Conservation (phyloP, 2,113 vertebrate species). For the Bothrops jararaca region DNA sequence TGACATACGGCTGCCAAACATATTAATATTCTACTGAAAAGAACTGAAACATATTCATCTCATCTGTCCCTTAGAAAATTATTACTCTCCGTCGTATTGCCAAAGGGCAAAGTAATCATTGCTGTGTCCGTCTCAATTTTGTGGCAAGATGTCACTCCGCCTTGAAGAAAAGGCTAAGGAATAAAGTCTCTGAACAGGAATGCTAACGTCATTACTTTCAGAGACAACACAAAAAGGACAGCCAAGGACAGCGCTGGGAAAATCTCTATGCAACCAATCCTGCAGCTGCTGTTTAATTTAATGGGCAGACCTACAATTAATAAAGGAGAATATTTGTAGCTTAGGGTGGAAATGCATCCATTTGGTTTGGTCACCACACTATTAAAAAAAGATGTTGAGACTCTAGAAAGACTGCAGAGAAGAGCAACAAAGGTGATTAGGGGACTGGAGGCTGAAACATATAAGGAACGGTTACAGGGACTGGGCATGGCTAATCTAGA, state of each 20-base stretch:
- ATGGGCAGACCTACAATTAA: too few relatives aligned
- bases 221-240: neutral
- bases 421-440: too few relatives aligned
- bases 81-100: neutral
- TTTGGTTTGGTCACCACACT: too few relatives aligned
- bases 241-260: neutral
- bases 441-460: too few relatives aligned
- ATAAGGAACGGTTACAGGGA: too few relatives aligned
- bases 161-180: neutral
- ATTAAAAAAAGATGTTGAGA: too few relatives aligned
- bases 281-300: neutral
- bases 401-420: too few relatives aligned
- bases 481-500: too few relatives aligned
- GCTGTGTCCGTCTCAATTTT: neutral
- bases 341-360: too few relatives aligned
- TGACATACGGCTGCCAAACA: neutral
- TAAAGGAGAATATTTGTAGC: too few relatives aligned
- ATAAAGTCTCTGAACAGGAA: neutral
- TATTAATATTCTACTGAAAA: slow-evolving; percentile 1
- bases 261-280: neutral
- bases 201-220: slow-evolving; percentile 4
- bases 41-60: neutral
- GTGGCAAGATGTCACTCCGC: neutral
- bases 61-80: neutral
- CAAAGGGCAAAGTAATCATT: neutral